These are phyloP conservation scores for Phalacrocorax aristotelis DNA, from an alignment of 2,113 vertebrate genomes.

Conservation along the genomic window DNA sequence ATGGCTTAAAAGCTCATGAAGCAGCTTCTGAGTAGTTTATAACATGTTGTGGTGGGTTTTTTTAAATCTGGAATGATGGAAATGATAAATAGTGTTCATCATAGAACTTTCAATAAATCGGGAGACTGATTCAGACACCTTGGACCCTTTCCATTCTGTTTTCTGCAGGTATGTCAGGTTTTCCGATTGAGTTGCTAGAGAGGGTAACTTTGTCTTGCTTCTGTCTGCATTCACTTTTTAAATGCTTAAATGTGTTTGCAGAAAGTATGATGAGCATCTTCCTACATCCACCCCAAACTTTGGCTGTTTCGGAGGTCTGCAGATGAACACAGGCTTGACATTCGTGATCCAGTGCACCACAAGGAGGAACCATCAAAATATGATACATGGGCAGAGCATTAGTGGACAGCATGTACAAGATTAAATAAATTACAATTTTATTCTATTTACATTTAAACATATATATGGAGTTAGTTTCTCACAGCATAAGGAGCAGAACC, in stretches of 20 bases:
- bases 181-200: not conserved
- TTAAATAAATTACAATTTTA: not conserved
- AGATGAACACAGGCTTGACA: not conserved
- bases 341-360: not conserved
- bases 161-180: not conserved
- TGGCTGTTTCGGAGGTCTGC: not conserved
- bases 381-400: not conserved
- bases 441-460: not conserved
- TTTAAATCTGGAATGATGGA: not conserved
- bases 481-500: not conserved
- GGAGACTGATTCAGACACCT: not conserved
- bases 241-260: not conserved
- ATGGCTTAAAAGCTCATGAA: conserved; percentile 35
- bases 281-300: not conserved
- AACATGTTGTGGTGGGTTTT: not conserved
- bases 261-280: not conserved
- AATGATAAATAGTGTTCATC: not conserved
- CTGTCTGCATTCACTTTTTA: not conserved
- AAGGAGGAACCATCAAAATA: not conserved
- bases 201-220: not conserved
- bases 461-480: not conserved
- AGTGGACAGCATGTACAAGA: not conserved
- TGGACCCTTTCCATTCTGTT: not conserved
- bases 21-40: conserved; percentile 11
- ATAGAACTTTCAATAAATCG: not conserved